Evolutionary conservation across 2,113 vertebrate species (phyloP), one percentile per base, ranked within the genome.

Genomic region (Alectura lathami): DNA sequence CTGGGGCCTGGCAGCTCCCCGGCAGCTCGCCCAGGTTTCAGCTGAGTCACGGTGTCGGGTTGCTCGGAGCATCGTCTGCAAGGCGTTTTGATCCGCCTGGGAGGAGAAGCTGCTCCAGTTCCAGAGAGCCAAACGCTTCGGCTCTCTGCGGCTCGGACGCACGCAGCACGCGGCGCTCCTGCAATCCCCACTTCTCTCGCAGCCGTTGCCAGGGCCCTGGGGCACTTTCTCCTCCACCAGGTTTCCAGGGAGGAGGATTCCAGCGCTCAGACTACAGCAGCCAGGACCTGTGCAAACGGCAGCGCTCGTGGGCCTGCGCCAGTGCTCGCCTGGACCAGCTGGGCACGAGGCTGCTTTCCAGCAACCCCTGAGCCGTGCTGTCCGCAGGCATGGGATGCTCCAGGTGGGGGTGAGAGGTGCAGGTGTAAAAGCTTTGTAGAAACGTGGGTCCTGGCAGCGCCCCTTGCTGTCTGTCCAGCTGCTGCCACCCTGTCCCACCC

Each of bases 301-400:
- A 22, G 18, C 18, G 18, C 66, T 67, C 8, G 0, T 1, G 13
- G 5, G 48, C 30, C 21, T 43, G 9, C 2, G 0, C 4, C n/a
- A n/a, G n/a, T n/a, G n/a, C n/a, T n/a, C n/a, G n/a, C n/a, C n/a
- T n/a, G n/a, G n/a, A n/a, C n/a, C n/a, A n/a, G n/a, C n/a, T n/a
- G n/a, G n/a, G n/a, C n/a, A n/a, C n/a, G 42, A 56, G 3, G 5
- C 6, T 4, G 20, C 8, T 72, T 79, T 36, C 38, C 27, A 40
- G n/a, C 21, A 67, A 2, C 20, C 8, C 6, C 45, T 4, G 13
- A 53, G 36, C 3, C 0, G n/a, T 40, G 62, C 3, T 82, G 11
- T 22, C 42, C 12, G 11, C 17, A 4, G 36, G 2, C 2, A 3
- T 8, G 32, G 42, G 34, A 3, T 42, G 63, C 20, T 68, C 11